A percentile compares a stretch with the other conserved stretches of the same genome.
Conservation (phyloP, 2,113 vertebrate genomes). For the Urocolius indicus region DNA sequence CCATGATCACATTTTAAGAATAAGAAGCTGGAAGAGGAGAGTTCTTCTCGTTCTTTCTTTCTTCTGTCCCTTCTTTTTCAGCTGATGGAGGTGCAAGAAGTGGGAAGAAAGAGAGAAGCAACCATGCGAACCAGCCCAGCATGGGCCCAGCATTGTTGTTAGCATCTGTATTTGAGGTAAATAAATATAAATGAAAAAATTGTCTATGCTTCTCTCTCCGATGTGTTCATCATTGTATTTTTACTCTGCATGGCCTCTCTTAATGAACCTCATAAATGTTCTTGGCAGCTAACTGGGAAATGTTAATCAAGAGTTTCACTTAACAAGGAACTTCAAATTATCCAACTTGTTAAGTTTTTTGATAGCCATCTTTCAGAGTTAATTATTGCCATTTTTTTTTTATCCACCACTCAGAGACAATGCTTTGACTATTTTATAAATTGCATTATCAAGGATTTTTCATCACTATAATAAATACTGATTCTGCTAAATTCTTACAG, state of each 20-base stretch:
- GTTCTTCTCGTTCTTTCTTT: no score
- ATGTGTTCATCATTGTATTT: neutral
- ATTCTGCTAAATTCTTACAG: slow-evolving; percentile 10
- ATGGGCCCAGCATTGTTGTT: no score
- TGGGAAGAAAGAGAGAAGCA: no score
- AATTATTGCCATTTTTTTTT: slow-evolving; percentile 27
- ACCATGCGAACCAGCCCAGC: no score
- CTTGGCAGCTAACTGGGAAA: slow-evolving; percentile 24
- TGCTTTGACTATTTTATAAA: slow-evolving; percentile 17
- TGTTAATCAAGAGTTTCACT: slow-evolving; percentile 52
- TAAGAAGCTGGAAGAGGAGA: no score
- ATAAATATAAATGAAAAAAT: neutral
- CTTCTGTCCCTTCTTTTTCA: no score
- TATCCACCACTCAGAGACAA: neutral
- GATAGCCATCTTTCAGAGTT: neutral
- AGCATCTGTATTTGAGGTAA: neutral
- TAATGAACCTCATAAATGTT: slow-evolving; percentile 16
- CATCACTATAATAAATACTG: slow-evolving; percentile 46
- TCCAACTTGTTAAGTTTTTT: neutral
- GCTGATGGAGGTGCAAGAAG: no score
- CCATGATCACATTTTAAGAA: no score
- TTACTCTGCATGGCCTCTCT: neutral
- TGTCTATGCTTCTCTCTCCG: neutral
- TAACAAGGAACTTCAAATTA: slow-evolving; percentile 46
- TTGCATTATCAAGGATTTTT: slow-evolving; percentile 46